A percentile compares a stretch with the other conserved stretches of the same genome.
phyloP scores from a whole-genome alignment of 2,888 invertebrate genomes.

The Sminthurinus aureus region DNA sequence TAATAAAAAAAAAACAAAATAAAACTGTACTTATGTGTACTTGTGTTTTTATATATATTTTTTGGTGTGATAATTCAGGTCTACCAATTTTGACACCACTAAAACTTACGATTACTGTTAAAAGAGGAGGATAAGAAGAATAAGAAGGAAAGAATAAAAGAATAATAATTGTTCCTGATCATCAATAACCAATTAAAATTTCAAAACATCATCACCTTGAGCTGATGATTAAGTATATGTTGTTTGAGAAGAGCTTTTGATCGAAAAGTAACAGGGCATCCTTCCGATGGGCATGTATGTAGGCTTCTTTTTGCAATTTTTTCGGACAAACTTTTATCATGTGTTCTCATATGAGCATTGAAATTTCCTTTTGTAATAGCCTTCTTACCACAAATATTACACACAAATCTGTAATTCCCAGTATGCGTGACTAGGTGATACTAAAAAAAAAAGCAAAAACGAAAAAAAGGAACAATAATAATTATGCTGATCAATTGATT shows the following conservation, averaged over 20 bases:
- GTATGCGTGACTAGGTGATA: constrained; percentile 10
- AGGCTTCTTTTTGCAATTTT: background rate
- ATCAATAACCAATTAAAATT: background rate
- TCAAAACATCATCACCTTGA: background rate
- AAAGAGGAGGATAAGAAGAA: background rate
- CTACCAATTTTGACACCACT: too few relatives aligned
- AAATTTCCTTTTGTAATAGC: constrained; percentile 10
- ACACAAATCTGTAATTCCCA: constrained; percentile 8
- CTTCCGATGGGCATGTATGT: background rate
- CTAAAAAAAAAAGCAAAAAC: constrained; percentile 1
- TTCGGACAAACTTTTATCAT: background rate
- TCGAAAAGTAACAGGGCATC: background rate
- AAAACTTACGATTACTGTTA: too few relatives aligned
- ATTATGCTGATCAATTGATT: background rate
- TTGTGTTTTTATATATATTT: too few relatives aligned
- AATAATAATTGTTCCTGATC: background rate
- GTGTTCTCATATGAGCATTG: constrained; percentile 21
- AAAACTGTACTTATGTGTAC: too few relatives aligned
- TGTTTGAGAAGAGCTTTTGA: background rate
- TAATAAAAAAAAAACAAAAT: too few relatives aligned
- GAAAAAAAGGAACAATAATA: background rate
- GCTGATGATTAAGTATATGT: background rate
- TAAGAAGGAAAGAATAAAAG: background rate
- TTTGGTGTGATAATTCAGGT: too few relatives aligned
- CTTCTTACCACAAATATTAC: constrained; percentile 30